phyloP scores from a whole-genome alignment of 2,113 vertebrate species.

The Python bivittatus region DNA sequence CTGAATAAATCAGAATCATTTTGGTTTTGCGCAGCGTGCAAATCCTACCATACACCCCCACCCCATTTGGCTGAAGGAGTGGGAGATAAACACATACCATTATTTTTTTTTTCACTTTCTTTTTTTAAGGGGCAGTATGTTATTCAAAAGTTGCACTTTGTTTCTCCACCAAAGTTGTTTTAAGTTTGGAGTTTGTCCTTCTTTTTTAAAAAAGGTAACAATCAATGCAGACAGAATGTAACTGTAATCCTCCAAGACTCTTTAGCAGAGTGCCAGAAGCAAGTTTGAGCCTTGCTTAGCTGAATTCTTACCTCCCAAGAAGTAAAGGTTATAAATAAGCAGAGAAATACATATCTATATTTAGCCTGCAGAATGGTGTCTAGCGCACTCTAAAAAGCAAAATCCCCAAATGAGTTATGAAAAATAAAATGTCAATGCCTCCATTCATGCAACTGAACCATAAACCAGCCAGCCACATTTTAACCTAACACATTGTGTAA shows the following conservation, averaged over 20 bases:
- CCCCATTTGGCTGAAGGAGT: too few species aligned
- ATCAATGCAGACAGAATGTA: not conserved
- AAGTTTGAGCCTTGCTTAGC: constrained; percentile 41
- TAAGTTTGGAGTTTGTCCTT: not conserved
- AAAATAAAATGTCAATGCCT: not conserved
- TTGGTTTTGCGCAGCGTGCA: not conserved
- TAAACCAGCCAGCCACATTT: not conserved
- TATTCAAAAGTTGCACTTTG: not conserved
- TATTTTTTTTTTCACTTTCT: too few species aligned
- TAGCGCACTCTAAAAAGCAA: not conserved
- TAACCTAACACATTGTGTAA: not conserved
- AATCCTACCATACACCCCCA: not conserved
- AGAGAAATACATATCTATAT: constrained; percentile 51
- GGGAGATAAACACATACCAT: too few species aligned
- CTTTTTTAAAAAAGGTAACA: not conserved
- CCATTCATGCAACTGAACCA: not conserved
- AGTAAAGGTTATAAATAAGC: constrained; percentile 31
- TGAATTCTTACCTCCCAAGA: constrained; percentile 50
- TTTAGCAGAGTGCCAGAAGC: not conserved
- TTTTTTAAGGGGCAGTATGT: not conserved
- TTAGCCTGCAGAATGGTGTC: constrained; percentile 30
- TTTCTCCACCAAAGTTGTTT: not conserved
- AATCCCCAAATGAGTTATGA: not conserved
- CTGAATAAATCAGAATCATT: not conserved
- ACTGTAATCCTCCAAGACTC: not conserved